Evolutionary conservation across 1,140 invertebrate genomes (phyloP).

Genomic region (Drosophila truncata): DNA sequence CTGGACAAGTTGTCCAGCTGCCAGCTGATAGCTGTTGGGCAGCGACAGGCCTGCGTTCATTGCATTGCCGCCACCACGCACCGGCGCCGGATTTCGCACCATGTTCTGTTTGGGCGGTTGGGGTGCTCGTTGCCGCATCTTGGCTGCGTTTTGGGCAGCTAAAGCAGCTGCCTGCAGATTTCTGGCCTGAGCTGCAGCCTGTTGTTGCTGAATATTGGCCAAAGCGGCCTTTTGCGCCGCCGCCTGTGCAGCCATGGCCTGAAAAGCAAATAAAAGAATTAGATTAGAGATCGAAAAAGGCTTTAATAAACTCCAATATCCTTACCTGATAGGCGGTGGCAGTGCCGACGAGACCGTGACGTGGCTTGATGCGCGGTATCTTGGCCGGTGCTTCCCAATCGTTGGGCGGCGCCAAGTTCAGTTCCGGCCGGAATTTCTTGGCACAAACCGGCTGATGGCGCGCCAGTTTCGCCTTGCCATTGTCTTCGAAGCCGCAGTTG

Average conservation of each 20-base stretch:
- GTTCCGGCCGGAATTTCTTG: slow-evolving; percentile 95
- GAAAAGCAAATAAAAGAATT: neutral
- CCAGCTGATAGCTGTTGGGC: slow-evolving; percentile 81
- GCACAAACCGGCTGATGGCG: slow-evolving; percentile 95
- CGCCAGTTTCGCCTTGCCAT: slow-evolving; percentile 96
- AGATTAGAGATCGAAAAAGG: neutral
- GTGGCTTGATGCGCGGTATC: slow-evolving; percentile 88
- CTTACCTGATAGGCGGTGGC: slow-evolving; percentile 84
- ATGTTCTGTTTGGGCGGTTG: slow-evolving; percentile 60
- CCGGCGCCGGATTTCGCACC: slow-evolving; percentile 67
- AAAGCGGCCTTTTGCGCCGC: slow-evolving; percentile 83
- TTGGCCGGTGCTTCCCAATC: slow-evolving; percentile 97
- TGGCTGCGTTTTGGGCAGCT: slow-evolving; percentile 81
- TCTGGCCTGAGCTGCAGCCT: slow-evolving; percentile 73
- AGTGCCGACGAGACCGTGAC: slow-evolving; percentile 84
- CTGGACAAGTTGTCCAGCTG: slow-evolving; percentile 80
- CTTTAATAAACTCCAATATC: neutral
- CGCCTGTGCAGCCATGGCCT: slow-evolving; percentile 85
- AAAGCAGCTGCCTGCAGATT: slow-evolving; percentile 79
- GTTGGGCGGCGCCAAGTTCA: slow-evolving; percentile 92
- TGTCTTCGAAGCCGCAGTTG: slow-evolving; percentile 97
- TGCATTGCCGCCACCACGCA: slow-evolving; percentile 53
- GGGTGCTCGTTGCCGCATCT: slow-evolving; percentile 74
- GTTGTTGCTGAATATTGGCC: slow-evolving; percentile 81
- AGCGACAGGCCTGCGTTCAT: slow-evolving; percentile 62